Evolutionary conservation across 2,888 invertebrate genomes (phyloP), one percentile per base, ranked within the genome.

Genomic region (Oegoconia quadripuncta): DNA sequence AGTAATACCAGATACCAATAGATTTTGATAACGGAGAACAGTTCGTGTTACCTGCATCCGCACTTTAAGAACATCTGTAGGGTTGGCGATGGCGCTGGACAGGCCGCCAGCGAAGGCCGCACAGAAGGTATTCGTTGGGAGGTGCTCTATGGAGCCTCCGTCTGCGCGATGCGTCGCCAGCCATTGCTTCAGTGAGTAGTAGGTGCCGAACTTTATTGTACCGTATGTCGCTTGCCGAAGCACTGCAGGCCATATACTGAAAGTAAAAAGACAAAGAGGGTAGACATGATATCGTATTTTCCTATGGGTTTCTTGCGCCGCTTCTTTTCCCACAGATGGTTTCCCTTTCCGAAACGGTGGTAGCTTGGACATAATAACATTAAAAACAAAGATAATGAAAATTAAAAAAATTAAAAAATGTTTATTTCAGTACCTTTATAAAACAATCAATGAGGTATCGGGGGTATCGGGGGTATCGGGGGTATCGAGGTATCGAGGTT

Each of bases 141-240:
- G 77, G 44, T 79, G 79, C 51, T 92, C 89, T 59, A 78, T 76
- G n/a, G 90, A 73, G 37, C 81, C 82, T 3, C 75, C 74, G 48
- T 81, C 82, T 0, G 59, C 71, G 0, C 89, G 88, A 48, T 89
- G 80, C 66, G 90, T 84, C 8, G 90, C 89, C 26, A 94, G 69
- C 43, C 91, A 75, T 63, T 92, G 89, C 79, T 97, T 97, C 53
- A 97, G 79, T 1, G 96, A 93, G 74, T 98, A 97, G 79, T 98
- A 98, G 8, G 97, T 95, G 52, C 98, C 98, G 73, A 98, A 97
- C 83, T 98, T 98, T 47, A 98, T 96, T 22, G 97, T 97, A 55
- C 98, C 98, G 84, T 98, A 98, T 25, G 96, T 97, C 18, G 97
- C 95, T 80, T 98, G 98, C 2, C 97, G 90, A 40, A 98, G 86